Percentiles rank a stretch among this genome's conserved stretches.
Conservation (phyloP, 2,888 invertebrate species). For the Cephus sareptanus region DNA sequence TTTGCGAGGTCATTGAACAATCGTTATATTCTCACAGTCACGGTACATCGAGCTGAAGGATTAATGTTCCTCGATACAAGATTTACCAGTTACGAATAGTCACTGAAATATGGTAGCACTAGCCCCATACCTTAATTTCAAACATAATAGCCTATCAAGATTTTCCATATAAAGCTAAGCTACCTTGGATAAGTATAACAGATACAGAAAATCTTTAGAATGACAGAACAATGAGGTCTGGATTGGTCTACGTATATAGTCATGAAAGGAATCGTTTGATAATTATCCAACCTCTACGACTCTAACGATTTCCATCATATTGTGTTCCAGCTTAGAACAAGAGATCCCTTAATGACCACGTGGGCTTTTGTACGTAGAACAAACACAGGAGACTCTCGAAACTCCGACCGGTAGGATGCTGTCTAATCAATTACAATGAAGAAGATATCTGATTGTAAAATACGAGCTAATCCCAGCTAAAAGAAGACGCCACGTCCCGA, state of each 20-base stretch:
- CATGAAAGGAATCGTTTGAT: not conserved
- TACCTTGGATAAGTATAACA: not conserved
- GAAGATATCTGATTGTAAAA: slow-evolving; percentile 28
- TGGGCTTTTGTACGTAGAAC: not conserved
- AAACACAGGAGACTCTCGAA: not conserved
- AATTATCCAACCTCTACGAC: not conserved
- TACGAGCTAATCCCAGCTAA: slow-evolving; percentile 23
- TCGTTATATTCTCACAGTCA: not conserved
- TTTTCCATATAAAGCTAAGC: not conserved
- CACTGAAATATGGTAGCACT: not conserved
- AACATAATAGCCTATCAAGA: not conserved
- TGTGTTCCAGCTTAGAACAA: not conserved
- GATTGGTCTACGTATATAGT: not conserved
- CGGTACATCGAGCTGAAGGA: not conserved
- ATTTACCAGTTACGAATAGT: not conserved
- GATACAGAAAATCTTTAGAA: not conserved
- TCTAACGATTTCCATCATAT: not conserved
- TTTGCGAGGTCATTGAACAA: not conserved
- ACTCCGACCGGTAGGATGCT: not conserved
- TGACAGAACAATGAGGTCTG: not conserved
- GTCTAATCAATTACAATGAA: not conserved
- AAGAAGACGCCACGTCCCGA: not conserved
- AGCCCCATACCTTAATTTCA: not conserved
- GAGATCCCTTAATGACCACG: not conserved
- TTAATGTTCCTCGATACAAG: not conserved